Conservation (phyloP, 2,888 invertebrate genomes). For the Clitarchus hookeri region DNA sequence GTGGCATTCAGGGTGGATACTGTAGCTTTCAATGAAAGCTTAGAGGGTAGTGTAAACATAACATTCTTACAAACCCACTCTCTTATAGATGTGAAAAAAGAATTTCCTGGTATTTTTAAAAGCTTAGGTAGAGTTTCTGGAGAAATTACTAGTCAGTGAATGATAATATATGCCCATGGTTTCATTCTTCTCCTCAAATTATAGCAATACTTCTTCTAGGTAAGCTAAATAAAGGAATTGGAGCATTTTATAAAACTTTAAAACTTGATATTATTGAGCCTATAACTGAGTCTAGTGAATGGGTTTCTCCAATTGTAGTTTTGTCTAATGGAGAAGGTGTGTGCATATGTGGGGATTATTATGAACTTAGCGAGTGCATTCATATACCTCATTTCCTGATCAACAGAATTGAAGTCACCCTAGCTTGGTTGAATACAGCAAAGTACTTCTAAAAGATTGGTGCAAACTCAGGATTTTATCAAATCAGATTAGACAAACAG, state of each 20-base stretch:
- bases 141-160: constrained; percentile 45
- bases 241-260: too few relatives aligned
- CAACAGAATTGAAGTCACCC: background rate
- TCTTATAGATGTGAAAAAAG: background rate
- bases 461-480: constrained; percentile 26
- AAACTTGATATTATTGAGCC: constrained; percentile 46
- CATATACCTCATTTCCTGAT: background rate
- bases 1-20: background rate
- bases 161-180: constrained; percentile 46
- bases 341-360: constrained; percentile 47
- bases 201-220: constrained; percentile 37
- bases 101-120: background rate
- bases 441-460: background rate
- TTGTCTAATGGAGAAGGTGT: constrained; percentile 45
- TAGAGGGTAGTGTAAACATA: background rate
- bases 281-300: constrained; percentile 48
- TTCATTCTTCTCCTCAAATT: constrained; percentile 46
- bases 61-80: background rate
- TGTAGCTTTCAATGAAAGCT: background rate
- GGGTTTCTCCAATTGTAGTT: constrained; percentile 50
- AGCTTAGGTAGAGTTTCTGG: background rate
- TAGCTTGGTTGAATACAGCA: background rate
- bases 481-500: background rate
- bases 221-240: constrained; percentile 48
- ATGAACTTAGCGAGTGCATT: constrained; percentile 38